Percentiles rank a stretch among this genome's conserved stretches.
Evolutionary conservation across 2,797 vertebrate genomes (phyloP).

Genomic region (Apogon talboti): DNA sequence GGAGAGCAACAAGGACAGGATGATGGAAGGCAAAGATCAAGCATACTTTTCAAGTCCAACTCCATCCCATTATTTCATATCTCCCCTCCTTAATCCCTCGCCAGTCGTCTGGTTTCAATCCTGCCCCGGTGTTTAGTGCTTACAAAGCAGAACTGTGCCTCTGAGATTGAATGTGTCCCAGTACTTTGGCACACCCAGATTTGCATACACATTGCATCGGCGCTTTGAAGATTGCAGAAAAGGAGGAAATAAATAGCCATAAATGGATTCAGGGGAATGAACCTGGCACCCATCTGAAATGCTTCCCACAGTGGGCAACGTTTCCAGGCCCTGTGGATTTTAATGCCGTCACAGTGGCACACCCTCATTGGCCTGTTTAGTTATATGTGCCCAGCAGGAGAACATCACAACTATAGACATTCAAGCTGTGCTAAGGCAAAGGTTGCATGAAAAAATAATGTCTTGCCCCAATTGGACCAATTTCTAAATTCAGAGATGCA

Average conservation of each 20-base stretch:
- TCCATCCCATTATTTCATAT: conserved; percentile 79
- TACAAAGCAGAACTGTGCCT: conserved; percentile 75
- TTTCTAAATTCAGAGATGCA: conserved; percentile 28
- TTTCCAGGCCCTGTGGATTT: conserved; percentile 53
- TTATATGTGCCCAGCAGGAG: conserved; percentile 50
- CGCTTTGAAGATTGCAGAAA: conserved; percentile 71
- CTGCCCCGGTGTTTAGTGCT: conserved; percentile 76
- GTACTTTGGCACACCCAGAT: conserved; percentile 70
- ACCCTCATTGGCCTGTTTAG: conserved; percentile 58
- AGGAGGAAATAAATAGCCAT: conserved; percentile 71
- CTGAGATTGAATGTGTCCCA: conserved; percentile 70
- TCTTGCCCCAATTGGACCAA: conserved; percentile 43
- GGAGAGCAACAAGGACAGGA: conserved; percentile 67
- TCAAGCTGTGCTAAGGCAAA: conserved; percentile 49
- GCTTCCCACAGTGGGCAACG: conserved; percentile 50
- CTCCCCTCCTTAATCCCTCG: conserved; percentile 73
- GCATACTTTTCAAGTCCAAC: conserved; percentile 72
- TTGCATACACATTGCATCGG: conserved; percentile 77
- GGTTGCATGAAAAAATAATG: conserved; percentile 47
- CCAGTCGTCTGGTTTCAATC: conserved; percentile 73
- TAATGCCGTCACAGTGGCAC: conserved; percentile 58
- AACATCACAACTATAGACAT: conserved; percentile 45
- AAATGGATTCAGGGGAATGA: conserved; percentile 71
- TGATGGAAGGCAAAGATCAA: conserved; percentile 78
- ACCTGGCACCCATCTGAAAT: conserved; percentile 62